Percentiles rank a stretch among this genome's conserved stretches.
These are phyloP conservation scores for Acanthosoma haemorrhoidale DNA, from an alignment of 2,888 invertebrate genomes.

Conservation along the genomic window DNA sequence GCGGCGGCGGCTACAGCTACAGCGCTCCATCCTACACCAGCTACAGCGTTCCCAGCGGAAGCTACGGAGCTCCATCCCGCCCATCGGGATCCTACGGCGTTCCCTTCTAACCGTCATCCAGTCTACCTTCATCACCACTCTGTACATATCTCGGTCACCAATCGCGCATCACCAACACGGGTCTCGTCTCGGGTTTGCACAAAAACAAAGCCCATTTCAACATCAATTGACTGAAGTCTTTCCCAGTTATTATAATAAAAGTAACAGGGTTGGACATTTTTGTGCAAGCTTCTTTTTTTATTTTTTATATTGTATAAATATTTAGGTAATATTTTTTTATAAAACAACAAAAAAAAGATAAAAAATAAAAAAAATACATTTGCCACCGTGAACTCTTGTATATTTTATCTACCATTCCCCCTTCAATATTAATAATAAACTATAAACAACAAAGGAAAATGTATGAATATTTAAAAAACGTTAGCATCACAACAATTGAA, in stretches of 20 bases:
- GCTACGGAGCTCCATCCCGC: constrained; percentile 56
- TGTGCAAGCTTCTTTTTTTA: constrained; percentile 33
- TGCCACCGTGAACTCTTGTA: constrained; percentile 39
- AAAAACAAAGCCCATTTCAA: background rate
- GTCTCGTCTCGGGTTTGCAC: constrained; percentile 24
- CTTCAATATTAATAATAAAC: too few species aligned
- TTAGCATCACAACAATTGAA: too few species aligned
- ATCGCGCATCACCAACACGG: constrained; percentile 23
- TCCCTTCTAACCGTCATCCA: constrained; percentile 51
- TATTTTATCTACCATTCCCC: background rate
- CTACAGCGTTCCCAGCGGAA: constrained; percentile 51
- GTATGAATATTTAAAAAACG: too few species aligned
- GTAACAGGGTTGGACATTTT: constrained; percentile 28
- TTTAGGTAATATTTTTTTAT: constrained; percentile 37
- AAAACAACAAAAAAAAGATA: constrained; percentile 40
- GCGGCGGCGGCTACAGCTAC: constrained; percentile 47
- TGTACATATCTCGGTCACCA: constrained; percentile 27
- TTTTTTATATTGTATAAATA: constrained; percentile 39
- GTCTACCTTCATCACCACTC: constrained; percentile 37
- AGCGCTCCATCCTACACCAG: constrained; percentile 44
- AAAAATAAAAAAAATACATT: constrained; percentile 40
- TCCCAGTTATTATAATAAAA: constrained; percentile 15
- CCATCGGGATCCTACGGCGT: constrained; percentile 68
- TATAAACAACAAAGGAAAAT: too few species aligned
- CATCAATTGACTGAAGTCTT: constrained; percentile 11